Conservation (phyloP, 2,797 vertebrate species). For the Cyprinella venusta region DNA sequence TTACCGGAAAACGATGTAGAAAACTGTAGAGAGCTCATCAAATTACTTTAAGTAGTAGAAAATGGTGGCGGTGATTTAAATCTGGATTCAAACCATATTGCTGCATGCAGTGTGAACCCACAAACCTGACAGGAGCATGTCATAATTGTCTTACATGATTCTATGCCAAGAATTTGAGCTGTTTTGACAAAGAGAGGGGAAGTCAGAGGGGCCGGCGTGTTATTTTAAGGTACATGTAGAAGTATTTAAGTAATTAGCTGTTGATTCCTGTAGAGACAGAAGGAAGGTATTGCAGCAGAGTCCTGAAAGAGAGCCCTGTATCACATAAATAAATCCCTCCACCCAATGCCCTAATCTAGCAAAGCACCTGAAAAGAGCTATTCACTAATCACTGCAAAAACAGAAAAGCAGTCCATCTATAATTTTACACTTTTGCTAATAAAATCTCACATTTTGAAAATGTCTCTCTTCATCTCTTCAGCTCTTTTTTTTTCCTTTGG, state of each 20-base stretch:
- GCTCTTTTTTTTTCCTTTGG: neutral
- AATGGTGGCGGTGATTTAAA: neutral
- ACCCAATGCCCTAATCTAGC: slow-evolving; percentile 55
- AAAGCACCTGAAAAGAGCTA: slow-evolving; percentile 59
- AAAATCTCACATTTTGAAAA: slow-evolving; percentile 35
- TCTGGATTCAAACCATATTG: slow-evolving; percentile 12
- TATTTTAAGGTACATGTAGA: slow-evolving; percentile 30
- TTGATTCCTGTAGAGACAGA: slow-evolving; percentile 55
- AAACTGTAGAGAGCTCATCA: neutral
- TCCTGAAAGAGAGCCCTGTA: slow-evolving; percentile 63
- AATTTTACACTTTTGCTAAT: slow-evolving; percentile 60
- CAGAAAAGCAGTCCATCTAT: slow-evolving; percentile 59
- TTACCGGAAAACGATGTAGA: neutral
- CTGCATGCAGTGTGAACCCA: neutral
- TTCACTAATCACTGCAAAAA: slow-evolving; percentile 53
- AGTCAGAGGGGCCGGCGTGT: slow-evolving; percentile 54
- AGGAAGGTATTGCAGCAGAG: slow-evolving; percentile 47
- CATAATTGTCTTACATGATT: neutral
- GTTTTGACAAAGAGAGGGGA: slow-evolving; percentile 25
- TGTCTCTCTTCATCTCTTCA: slow-evolving; percentile 10
- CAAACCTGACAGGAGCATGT: slow-evolving; percentile 2
- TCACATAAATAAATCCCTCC: slow-evolving; percentile 62
- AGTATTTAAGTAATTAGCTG: slow-evolving; percentile 55
- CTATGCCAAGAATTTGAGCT: slow-evolving; percentile 2
- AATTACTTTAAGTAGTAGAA: neutral